Percentiles rank a stretch among this genome's conserved stretches.
Conservation (phyloP, 1,140 invertebrate species). For the Microplitis demolitor region DNA sequence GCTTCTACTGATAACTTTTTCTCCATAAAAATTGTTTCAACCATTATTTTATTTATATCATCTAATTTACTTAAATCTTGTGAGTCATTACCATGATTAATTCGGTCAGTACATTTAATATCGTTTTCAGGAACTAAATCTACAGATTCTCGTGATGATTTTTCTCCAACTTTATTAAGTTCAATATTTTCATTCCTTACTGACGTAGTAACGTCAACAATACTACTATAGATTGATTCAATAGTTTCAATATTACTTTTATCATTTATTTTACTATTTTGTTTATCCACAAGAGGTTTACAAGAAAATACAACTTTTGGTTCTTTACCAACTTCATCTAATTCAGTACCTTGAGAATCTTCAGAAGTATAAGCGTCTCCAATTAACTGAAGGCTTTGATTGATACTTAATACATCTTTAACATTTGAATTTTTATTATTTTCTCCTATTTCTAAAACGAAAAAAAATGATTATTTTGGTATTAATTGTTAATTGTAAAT, state of each 20-base stretch:
- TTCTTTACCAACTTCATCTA: slow-evolving; percentile 22
- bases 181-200: background rate
- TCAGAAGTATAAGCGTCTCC: slow-evolving; percentile 49
- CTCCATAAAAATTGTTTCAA: no score
- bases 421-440: background rate
- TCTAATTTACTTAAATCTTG: no score
- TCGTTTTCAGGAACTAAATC: background rate
- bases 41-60: no score
- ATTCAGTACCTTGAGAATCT: slow-evolving; percentile 40
- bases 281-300: slow-evolving; percentile 20
- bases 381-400: slow-evolving; percentile 47
- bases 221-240: background rate
- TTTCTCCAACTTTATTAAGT: background rate
- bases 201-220: background rate
- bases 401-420: slow-evolving; percentile 29
- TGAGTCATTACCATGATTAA: no score
- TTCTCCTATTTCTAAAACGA: background rate
- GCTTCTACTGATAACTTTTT: no score
- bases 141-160: background rate
- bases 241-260: background rate
- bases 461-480: background rate
- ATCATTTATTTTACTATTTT: background rate
- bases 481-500: background rate
- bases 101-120: no score
- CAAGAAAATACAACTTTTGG: slow-evolving; percentile 20